Base-by-base conservation (phyloP, 2,888 invertebrate genomes). In the Eulithis prunata region DNA sequence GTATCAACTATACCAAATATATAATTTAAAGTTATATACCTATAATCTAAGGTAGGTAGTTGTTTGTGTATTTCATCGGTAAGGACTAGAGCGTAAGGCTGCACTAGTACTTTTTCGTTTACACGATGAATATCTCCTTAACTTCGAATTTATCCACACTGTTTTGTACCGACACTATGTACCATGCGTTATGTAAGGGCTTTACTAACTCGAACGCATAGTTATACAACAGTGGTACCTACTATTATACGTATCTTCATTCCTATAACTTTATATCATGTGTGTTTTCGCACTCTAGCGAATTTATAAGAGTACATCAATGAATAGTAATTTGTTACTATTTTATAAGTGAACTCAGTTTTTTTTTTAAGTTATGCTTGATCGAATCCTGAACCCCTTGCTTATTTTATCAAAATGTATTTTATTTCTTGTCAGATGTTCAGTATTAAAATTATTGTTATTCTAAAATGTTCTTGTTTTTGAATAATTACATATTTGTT, bases 11-110 rank as follows among this genome's bases (percentile, higher is more conserved):
- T 52, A 59, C 59, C 59, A 59, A 59, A 59, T 59, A 59, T 45
- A 43, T n/a, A n/a, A n/a, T 13, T 43, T n/a, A 36, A 38, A 53
- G 47, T 67, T 80, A 84, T 85, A 85, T 83, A 21, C 21, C 21
- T 21, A 4, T 83, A 85, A 85, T 21, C 13, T 47, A 47, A 56
- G 76, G 65, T 81, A 56, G 76, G 65, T 81, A 78, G 74, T 75
- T 73, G 74, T 75, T 68, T 79, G 76, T 72, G 75, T 74, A 66
- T 73, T 74, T 71, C 59, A 62, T 65, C 61, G 36, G 43, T 62
- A 55, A 62, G 55, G 59, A 21, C 58, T 66, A 68, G 49, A 45
- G 47, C 51, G 47, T 64, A 64, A 59, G 58, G 28, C 52, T 28
- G 58, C 43, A 59, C 52, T 59, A 46, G 36, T 46, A 45, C 10